Conservation (phyloP, 2,888 invertebrate species). For the Neoscelio sp. region DNA sequence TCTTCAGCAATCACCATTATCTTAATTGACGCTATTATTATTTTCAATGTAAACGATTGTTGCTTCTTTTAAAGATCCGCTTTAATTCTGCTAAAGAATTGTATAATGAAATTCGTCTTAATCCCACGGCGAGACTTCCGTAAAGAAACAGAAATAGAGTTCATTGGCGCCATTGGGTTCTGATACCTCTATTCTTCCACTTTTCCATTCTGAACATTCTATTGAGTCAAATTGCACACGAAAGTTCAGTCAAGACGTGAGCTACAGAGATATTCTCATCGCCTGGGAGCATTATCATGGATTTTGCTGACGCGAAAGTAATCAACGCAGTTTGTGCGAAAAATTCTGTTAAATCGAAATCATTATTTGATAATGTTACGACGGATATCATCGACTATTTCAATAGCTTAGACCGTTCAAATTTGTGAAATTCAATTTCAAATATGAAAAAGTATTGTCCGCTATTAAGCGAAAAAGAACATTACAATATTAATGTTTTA, state of each 20-base stretch:
- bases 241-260: slow-evolving; percentile 56
- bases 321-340: slow-evolving; percentile 52
- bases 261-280: slow-evolving; percentile 51
- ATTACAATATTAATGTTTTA: no score
- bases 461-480: no score
- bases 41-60: neutral
- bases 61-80: no score
- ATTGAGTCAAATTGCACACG: slow-evolving; percentile 59
- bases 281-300: slow-evolving; percentile 39
- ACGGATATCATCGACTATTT: no score
- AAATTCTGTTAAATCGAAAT: slow-evolving; percentile 41
- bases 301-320: slow-evolving; percentile 52
- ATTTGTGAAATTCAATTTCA: no score
- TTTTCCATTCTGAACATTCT: slow-evolving; percentile 55
- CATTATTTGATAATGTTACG: no score
- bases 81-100: neutral
- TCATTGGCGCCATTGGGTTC: slow-evolving; percentile 43
- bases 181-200: slow-evolving; percentile 51
- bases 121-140: slow-evolving; percentile 10
- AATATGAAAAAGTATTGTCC: no score
- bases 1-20: slow-evolving; percentile 10
- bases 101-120: slow-evolving; percentile 33
- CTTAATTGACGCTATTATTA: neutral
- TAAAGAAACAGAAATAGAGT: slow-evolving; percentile 27
- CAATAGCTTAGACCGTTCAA: no score